Conservation (phyloP, 2,113 vertebrate genomes). For the Lathamus discolor region DNA sequence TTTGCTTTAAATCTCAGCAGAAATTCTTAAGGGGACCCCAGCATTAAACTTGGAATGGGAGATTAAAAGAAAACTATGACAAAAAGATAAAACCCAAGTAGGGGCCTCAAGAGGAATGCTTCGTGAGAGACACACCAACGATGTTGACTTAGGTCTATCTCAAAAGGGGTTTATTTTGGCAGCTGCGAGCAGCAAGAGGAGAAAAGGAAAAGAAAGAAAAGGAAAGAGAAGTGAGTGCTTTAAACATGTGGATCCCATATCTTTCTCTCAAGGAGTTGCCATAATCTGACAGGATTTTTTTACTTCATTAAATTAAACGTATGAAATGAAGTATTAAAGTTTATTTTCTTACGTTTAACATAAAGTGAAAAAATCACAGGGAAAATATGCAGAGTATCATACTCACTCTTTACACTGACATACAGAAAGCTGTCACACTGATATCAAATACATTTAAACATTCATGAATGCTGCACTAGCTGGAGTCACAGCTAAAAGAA, state of each 20-base stretch:
- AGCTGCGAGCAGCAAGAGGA: not conserved
- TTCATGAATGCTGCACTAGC: not conserved
- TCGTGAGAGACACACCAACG: constrained; percentile 23
- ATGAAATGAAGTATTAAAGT: not conserved
- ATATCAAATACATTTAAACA: not conserved
- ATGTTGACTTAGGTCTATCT: constrained; percentile 31
- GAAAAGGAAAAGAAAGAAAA: not conserved
- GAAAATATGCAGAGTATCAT: not conserved
- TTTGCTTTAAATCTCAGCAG: constrained; percentile 17
- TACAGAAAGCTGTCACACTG: not conserved
- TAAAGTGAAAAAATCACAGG: not conserved
- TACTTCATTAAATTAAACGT: not conserved
- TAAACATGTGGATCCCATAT: not conserved
- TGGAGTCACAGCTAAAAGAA: not conserved
- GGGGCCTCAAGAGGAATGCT: constrained; percentile 45
- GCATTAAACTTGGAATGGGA: not conserved
- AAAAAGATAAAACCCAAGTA: constrained; percentile 33
- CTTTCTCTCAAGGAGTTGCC: not conserved
- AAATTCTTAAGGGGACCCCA: not conserved
- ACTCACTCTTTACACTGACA: not conserved
- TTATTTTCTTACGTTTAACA: constrained; percentile 11
- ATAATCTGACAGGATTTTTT: not conserved
- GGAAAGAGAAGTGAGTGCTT: not conserved
- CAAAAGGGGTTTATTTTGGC: constrained; percentile 61
- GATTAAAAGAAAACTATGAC: not conserved